phyloP scores from a whole-genome alignment of 2,888 invertebrate species.

The Sisyra terminalis region DNA sequence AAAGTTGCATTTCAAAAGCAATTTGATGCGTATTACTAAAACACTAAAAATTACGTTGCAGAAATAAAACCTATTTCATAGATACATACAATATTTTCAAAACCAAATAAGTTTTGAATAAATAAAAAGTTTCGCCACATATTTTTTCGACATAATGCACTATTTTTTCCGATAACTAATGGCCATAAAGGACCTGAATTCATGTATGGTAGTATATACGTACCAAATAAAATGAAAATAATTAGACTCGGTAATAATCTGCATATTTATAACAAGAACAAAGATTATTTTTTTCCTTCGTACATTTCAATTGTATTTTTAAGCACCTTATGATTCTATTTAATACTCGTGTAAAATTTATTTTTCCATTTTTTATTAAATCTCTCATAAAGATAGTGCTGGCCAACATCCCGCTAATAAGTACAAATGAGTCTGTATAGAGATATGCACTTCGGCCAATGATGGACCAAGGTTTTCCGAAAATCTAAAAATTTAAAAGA shows the following conservation, averaged over 20 bases:
- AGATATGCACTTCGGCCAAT: conserved; percentile 40
- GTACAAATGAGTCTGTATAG: conserved; percentile 43
- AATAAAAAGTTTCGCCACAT: conserved; percentile 42
- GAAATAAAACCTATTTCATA: not conserved
- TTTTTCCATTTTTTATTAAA: conserved; percentile 30
- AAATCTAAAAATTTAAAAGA: conserved; percentile 1
- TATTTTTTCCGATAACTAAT: conserved; percentile 35
- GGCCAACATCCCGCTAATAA: conserved; percentile 40
- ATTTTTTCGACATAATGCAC: conserved; percentile 33
- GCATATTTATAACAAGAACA: conserved; percentile 12
- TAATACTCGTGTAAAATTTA: conserved; percentile 32
- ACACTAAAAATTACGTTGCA: conserved; percentile 26
- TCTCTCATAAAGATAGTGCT: conserved; percentile 35
- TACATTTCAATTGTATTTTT: conserved; percentile 1
- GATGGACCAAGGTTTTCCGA: conserved; percentile 35
- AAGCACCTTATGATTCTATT: conserved; percentile 37
- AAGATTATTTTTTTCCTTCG: not conserved
- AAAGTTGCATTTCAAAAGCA: conserved; percentile 40
- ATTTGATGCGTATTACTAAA: conserved; percentile 40
- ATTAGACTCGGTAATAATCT: conserved; percentile 34
- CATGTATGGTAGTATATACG: conserved; percentile 24
- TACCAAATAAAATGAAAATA: conserved; percentile 35
- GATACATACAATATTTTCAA: conserved; percentile 35
- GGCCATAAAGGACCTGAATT: conserved; percentile 40
- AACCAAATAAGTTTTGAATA: conserved; percentile 41